Conservation (phyloP, 2,113 vertebrate species). For the Mungos mungo region DNA sequence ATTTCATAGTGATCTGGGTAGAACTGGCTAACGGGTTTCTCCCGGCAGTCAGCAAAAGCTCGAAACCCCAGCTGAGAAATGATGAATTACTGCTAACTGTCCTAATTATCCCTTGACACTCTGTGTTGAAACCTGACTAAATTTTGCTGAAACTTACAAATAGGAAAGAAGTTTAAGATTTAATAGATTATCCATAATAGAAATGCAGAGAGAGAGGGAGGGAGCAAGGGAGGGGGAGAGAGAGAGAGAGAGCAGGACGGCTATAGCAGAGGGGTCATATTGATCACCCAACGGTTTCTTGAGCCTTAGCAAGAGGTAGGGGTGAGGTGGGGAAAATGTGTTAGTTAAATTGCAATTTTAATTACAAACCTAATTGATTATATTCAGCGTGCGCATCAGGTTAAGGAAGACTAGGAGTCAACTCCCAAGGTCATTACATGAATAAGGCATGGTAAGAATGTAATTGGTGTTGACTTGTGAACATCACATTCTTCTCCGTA, state of each 20-base stretch:
- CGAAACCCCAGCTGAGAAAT: constrained; percentile 79
- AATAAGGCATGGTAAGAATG: constrained; percentile 83
- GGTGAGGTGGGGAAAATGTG: constrained; percentile 71
- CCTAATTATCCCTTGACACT: constrained; percentile 82
- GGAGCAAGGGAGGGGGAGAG: not conserved
- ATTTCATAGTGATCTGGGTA: constrained; percentile 43
- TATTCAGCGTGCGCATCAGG: constrained; percentile 84
- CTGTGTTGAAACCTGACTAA: constrained; percentile 77
- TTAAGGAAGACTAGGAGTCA: constrained; percentile 84
- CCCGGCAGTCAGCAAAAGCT: constrained; percentile 63
- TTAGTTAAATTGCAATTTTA: constrained; percentile 87
- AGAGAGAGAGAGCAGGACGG: not conserved
- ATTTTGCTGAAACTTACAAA: constrained; percentile 82
- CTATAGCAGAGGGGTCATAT: constrained; percentile 70
- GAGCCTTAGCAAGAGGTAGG: constrained; percentile 71
- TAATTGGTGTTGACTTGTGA: constrained; percentile 82
- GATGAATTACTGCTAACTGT: constrained; percentile 83
- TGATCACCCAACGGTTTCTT: constrained; percentile 67
- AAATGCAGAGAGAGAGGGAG: not conserved
- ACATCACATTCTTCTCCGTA: constrained; percentile 48
- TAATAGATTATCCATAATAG: constrained; percentile 78
- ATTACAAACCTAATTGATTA: constrained; percentile 88
- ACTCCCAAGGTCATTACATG: constrained; percentile 87
- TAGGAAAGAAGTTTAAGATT: constrained; percentile 58
- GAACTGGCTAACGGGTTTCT: constrained; percentile 68